Percentiles rank a stretch among this genome's conserved stretches.
Evolutionary conservation across 2,797 vertebrate species (phyloP).

Genomic region (Squalus acanthias): DNA sequence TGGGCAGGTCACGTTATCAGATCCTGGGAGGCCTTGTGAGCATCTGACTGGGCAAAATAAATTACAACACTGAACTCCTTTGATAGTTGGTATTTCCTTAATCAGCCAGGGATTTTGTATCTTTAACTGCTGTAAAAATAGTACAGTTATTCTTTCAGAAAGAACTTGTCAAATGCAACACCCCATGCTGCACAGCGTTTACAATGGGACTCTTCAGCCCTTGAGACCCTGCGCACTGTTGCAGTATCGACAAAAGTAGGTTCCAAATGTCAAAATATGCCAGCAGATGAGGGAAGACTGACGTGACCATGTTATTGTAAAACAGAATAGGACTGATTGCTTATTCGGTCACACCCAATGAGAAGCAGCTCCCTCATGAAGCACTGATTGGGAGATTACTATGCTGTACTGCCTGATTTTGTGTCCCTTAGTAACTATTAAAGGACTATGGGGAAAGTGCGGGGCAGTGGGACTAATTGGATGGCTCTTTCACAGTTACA

Average conservation of each 20-base stretch:
- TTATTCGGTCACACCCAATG: background rate
- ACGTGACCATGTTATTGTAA: background rate
- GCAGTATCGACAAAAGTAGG: background rate
- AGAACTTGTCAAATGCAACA: background rate
- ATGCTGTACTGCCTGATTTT: no score
- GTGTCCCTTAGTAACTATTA: no score
- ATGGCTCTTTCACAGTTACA: no score
- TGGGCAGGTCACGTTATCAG: slow-evolving; percentile 31
- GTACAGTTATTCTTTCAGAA: slow-evolving; percentile 21
- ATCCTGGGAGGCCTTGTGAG: background rate
- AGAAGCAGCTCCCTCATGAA: background rate
- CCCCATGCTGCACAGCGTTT: background rate
- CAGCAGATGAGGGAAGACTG: background rate
- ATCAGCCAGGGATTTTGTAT: slow-evolving; percentile 25
- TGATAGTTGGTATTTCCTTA: slow-evolving; percentile 36
- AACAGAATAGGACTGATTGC: background rate
- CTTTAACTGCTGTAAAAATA: slow-evolving; percentile 35
- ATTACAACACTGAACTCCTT: slow-evolving; percentile 35
- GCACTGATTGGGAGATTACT: background rate
- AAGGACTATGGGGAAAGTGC: no score
- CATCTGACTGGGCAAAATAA: slow-evolving; percentile 24
- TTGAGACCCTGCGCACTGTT: background rate
- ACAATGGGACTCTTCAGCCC: background rate
- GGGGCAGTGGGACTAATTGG: no score
- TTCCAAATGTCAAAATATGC: background rate